Base-by-base conservation (phyloP, 2,888 invertebrate genomes). In the Drosophila multiciliata region DNA sequence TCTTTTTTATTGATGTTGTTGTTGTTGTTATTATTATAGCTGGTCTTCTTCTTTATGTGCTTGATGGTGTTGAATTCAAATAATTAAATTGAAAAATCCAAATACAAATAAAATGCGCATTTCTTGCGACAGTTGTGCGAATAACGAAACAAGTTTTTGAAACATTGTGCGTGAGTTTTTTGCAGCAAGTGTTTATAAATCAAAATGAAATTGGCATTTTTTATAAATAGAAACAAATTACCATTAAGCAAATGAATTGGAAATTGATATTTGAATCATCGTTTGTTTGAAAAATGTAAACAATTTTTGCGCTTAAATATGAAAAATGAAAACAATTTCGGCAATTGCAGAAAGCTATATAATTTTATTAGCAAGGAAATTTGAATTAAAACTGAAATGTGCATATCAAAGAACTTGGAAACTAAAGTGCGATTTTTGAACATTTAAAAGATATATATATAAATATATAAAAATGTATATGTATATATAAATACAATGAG, bases 121-220 rank as follows among this genome's bases (percentile, higher is more conserved):
- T 68, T 57, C 53, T 49, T 75, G 79, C 66, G 73, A 76, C 78
- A 86, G 66, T 80, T 82, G 73, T 68, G 64, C 60, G 62, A 48
- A 65, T 49, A 58, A 20, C 42, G n/a, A 72, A 52, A 42, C 33
- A 33, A 36, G 40, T 42, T 55, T 55, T 58, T 20, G 11, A 57
- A 68, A 75, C 65, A 64, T 84, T 59, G 82, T 79, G 84, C 67
- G 83, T 80, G 78, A 50, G 54, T 61, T 74, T 61, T 64, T 49
- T 20, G 66, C 53, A 42, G 55, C 50, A 49, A 66, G 63, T 58
- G 57, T 38, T 53, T 54, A 53, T 70, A 70, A 80, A 70, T 68
- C 52, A 76, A 53, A 68, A 59, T 11, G 40, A 40, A 72, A 55
- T 36, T 61, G 29, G 33, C 7, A 53, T 42, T 45, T 45, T n/a